Base-by-base conservation (phyloP, 2,797 vertebrate species). In the Malacoctenus gilli region DNA sequence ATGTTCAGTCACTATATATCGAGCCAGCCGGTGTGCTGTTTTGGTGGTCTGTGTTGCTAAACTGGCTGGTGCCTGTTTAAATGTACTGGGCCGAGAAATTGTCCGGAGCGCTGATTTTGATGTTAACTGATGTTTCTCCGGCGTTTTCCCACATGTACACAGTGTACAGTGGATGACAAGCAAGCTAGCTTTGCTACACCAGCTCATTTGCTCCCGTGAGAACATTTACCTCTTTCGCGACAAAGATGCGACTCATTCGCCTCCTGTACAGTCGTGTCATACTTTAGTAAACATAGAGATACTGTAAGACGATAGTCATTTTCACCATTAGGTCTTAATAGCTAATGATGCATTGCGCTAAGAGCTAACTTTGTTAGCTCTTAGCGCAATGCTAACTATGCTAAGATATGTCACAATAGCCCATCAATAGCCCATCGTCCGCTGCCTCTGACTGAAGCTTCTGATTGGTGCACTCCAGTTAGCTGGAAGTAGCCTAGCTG, bases 401-500 rank as follows among this genome's bases (percentile, higher is more conserved):
- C 43, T 50, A 63, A n/a, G n/a, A 83, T 78, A 79, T 80, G 74
- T 74, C 68, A 82, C 80, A 76, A 79, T 71, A 72, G 74, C 59
- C 22, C 16, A 32, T 43, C 62, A n/a, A n/a, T n/a, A n/a, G n/a
- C n/a, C n/a, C n/a, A n/a, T 31, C 11, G 4, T 44, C 54, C 22
- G 18, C 25, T 21, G 49, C 14, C 21, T 6, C 44, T 2, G 38
- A 23, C 50, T 39, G 37, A 22, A 39, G 65, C 46, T 28, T 41
- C 13, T 37, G 49, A 46, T 39, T n/a, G 47, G 47, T 8, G 48
- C 28, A n/a, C 14, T 38, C 16, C 10, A 12, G 66, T 18, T 76
- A 68, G 74, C 61, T 16, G 23, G 18, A 0, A 6, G 13, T 40
- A 21, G 8, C 2, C n/a, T n/a, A n/a, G n/a, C n/a, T n/a, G n/a